Conservation (phyloP, 2,888 invertebrate genomes). For the Diadegma fenestrale region DNA sequence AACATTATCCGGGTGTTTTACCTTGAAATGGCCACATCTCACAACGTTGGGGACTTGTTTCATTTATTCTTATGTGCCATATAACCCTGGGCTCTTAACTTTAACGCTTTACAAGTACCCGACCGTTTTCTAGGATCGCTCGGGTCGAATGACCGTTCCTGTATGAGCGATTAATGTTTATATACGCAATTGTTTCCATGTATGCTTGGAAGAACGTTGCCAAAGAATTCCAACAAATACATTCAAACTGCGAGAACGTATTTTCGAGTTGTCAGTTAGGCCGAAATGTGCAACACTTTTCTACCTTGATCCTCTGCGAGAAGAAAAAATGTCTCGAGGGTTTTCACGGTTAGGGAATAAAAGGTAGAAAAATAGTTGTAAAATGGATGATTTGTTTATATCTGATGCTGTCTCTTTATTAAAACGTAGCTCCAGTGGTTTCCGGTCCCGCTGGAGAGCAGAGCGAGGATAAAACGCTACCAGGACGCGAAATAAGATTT, state of each 20-base stretch:
- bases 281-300: background rate
- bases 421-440: constrained; percentile 34
- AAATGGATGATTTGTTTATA: constrained; percentile 41
- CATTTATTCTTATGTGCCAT: constrained; percentile 21
- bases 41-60: constrained; percentile 39
- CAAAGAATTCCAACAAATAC: background rate
- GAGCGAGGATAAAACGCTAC: constrained; percentile 44
- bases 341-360: constrained; percentile 12
- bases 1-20: constrained; percentile 40
- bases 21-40: constrained; percentile 24
- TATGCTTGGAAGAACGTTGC: constrained; percentile 5
- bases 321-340: constrained; percentile 3
- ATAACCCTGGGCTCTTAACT: constrained; percentile 43
- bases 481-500: constrained; percentile 50
- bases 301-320: background rate
- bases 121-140: constrained; percentile 45
- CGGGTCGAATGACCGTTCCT: constrained; percentile 45
- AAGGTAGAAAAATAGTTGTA: background rate
- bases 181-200: background rate
- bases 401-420: constrained; percentile 51
- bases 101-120: constrained; percentile 47
- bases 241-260: background rate
- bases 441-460: constrained; percentile 30
- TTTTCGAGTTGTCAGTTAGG: background rate
- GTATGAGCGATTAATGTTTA: constrained; percentile 8